A percentile compares a stretch with the other conserved stretches of the same genome.
Evolutionary conservation across 2,797 vertebrate species (phyloP).

Genomic region (Tragopan temminckii): DNA sequence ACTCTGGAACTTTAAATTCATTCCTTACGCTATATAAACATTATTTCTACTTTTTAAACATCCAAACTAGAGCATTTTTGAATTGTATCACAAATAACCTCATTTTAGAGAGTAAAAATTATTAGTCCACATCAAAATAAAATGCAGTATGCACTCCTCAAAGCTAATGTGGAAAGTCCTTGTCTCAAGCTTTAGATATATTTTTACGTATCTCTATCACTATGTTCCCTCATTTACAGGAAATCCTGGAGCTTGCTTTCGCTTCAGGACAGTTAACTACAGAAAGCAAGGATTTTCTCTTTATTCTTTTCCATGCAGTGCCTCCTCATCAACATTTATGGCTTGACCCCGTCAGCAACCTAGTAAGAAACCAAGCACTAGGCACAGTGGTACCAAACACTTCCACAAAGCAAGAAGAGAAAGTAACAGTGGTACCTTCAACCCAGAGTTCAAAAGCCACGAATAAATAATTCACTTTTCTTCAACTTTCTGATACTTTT

Average conservation of each 20-base stretch:
- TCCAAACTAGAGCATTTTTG: not conserved
- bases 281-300: not conserved
- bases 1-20: conserved; percentile 8
- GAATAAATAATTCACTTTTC: not conserved
- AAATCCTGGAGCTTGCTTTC: not conserved
- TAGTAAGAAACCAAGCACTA: not conserved
- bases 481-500: not conserved
- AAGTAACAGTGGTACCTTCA: not conserved
- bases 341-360: not conserved
- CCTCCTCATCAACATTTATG: not conserved
- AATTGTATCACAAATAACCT: not conserved
- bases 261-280: not conserved
- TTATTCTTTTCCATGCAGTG: not conserved
- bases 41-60: not conserved
- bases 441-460: not conserved
- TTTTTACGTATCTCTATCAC: not conserved
- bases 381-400: not conserved
- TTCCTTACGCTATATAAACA: conserved; percentile 12
- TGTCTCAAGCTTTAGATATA: not conserved
- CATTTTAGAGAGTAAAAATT: not conserved
- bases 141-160: not conserved
- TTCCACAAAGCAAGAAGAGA: not conserved
- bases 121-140: not conserved
- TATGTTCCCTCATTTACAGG: not conserved
- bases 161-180: not conserved